phyloP scores from a whole-genome alignment of 2,113 vertebrate species.

The Tyto alba region DNA sequence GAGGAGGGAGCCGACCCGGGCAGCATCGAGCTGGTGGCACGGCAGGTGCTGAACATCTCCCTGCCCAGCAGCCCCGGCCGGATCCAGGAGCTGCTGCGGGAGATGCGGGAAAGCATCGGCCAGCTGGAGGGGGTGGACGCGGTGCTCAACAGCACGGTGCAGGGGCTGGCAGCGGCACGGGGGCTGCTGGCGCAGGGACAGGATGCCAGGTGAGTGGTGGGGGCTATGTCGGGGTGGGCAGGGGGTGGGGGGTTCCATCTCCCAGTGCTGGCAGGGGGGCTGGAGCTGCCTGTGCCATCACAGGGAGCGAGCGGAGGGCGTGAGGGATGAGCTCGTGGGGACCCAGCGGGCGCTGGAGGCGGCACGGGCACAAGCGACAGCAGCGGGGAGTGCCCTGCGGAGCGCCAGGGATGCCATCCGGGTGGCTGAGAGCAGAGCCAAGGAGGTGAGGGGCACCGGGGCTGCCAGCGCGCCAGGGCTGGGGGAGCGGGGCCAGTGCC shows the following conservation, averaged over 20 bases:
- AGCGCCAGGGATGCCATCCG: constrained; percentile 59
- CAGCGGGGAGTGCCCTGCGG: constrained; percentile 58
- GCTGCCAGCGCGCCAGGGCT: fast-evolving
- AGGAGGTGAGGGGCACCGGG: constrained; percentile 45
- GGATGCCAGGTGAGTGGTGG: constrained; percentile 68
- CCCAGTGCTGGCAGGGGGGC: not conserved
- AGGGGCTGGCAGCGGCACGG: constrained; percentile 65
- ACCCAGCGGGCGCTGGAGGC: constrained; percentile 64
- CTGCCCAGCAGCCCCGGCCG: constrained; percentile 71
- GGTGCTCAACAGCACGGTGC: constrained; percentile 71
- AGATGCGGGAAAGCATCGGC: constrained; percentile 73
- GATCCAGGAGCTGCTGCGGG: constrained; percentile 63
- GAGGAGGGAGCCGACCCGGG: constrained; percentile 85
- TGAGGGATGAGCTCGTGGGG: constrained; percentile 47
- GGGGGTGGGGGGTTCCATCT: too few species aligned
- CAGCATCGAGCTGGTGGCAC: constrained; percentile 84
- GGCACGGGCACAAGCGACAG: constrained; percentile 41
- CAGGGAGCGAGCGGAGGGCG: constrained; percentile 70
- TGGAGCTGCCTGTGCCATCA: not conserved
- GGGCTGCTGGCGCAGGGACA: constrained; percentile 71
- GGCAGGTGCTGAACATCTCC: constrained; percentile 77
- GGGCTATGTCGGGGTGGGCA: not conserved
- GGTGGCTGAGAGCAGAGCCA: constrained; percentile 36
- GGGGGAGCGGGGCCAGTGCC: fast-evolving
- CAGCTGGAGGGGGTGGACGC: constrained; percentile 70